Base-by-base conservation (phyloP, 2,797 vertebrate genomes). In the Notolepis coatsorum region DNA sequence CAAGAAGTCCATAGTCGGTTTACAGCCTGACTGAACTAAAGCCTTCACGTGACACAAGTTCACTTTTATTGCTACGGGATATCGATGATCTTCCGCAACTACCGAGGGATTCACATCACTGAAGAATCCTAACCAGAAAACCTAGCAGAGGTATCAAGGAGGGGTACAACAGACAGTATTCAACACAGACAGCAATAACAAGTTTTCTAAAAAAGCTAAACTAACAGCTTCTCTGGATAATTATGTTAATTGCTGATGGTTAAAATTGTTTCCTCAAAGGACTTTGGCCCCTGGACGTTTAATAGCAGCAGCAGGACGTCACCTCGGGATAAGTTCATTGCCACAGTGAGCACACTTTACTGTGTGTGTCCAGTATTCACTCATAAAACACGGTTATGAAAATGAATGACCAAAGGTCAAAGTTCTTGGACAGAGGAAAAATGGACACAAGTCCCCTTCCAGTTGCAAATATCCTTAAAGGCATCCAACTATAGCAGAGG, bases 251-350 rank as follows among this genome's bases (percentile, higher is more conserved):
- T 20, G 9, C 18, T 7, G 48, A 18, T 8, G 13, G 17, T 23
- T 41, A 42, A 51, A n/a, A 52, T 13, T 4, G 17, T 55, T 65
- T 57, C 38, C 42, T 43, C 21, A 31, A 31, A 64, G 73, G 59
- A 75, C 81, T 73, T 76, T 73, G 75, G 65, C 25, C 69, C 39
- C n/a, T 7, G 15, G 42, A 35, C 23, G 61, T 51, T 63, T 42
- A 21, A 42, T 54, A 41, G 57, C 9, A n/a, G n/a, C 37, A 41
- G 52, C 37, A 33, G n/a, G 35, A 39, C 25, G 41, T 31, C 23
- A 38, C 31, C 17, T 10, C 60, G 46, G 45, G 33, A 60, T 56
- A 33, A 2, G 25, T 31, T 12, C 0, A 2, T 5, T 31, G 21
- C 54, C 33, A 28, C 51, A 47, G 8, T 6, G 50, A 45, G 52